Evolutionary conservation across 2,113 vertebrate species (phyloP).

Genomic region (Bambusicola thoracicus): DNA sequence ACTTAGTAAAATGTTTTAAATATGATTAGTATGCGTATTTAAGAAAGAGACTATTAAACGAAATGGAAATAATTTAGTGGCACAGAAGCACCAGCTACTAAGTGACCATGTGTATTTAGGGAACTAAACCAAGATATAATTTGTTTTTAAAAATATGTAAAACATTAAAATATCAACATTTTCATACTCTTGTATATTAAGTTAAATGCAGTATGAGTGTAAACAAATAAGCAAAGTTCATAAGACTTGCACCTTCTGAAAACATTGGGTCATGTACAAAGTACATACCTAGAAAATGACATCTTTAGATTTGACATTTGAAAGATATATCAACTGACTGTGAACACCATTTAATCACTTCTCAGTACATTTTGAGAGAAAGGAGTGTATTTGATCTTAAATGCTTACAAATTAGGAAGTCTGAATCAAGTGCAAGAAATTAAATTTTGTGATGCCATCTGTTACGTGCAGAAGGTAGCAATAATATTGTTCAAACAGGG

Average conservation of each 20-base stretch:
- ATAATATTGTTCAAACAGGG: background rate
- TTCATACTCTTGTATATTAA: background rate
- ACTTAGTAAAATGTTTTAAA: background rate
- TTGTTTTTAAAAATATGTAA: background rate
- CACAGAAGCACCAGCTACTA: background rate
- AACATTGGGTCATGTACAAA: background rate
- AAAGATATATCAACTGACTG: background rate
- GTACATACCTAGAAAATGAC: background rate
- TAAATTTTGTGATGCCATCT: background rate
- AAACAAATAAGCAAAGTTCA: background rate
- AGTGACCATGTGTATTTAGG: background rate
- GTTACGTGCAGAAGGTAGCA: background rate
- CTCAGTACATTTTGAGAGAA: background rate
- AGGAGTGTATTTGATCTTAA: background rate
- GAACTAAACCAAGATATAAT: background rate
- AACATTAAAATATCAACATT: background rate
- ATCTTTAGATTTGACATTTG: background rate
- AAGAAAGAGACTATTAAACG: slow-evolving; percentile 9
- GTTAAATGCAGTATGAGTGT: background rate
- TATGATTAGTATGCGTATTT: background rate
- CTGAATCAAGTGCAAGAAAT: background rate
- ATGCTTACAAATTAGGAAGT: background rate
- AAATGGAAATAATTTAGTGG: slow-evolving; percentile 25
- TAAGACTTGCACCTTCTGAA: background rate
- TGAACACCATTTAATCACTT: background rate